phyloP scores from a whole-genome alignment of 2,888 invertebrate genomes.

The Agonopterix alstromeriana region DNA sequence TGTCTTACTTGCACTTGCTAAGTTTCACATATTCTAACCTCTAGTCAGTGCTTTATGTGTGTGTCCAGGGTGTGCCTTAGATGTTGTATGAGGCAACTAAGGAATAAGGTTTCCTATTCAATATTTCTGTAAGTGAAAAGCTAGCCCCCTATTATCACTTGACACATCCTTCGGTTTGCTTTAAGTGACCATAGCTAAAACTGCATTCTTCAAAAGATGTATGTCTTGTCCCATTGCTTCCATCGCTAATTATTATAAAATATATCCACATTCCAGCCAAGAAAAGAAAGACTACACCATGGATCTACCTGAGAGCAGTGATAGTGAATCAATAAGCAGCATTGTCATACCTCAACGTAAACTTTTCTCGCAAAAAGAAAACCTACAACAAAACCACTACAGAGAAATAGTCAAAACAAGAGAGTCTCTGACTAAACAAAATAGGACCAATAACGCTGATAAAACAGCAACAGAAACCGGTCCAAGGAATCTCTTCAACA shows the following conservation, averaged over 20 bases:
- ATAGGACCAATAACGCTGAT: slow-evolving; percentile 27
- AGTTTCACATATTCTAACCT: too few species aligned
- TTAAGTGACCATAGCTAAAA: too few species aligned
- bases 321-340: slow-evolving; percentile 55
- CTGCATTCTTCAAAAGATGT: neutral
- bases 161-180: too few species aligned
- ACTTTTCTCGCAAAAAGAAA: slow-evolving; percentile 51
- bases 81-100: too few species aligned
- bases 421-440: slow-evolving; percentile 36
- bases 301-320: slow-evolving; percentile 58
- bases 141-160: too few species aligned
- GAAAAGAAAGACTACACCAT: slow-evolving; percentile 41
- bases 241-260: neutral
- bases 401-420: slow-evolving; percentile 31
- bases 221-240: neutral
- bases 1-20: too few species aligned
- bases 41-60: too few species aligned
- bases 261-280: slow-evolving; percentile 37
- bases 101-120: too few species aligned
- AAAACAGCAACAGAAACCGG: slow-evolving; percentile 28
- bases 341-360: slow-evolving; percentile 56
- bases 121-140: too few species aligned
- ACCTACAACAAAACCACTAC: slow-evolving; percentile 34
- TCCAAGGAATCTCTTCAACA: slow-evolving; percentile 43
- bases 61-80: too few species aligned